These are phyloP conservation scores for Pristionchus mayeri DNA, from an alignment of 2,888 invertebrate species.

Conservation along the genomic window DNA sequence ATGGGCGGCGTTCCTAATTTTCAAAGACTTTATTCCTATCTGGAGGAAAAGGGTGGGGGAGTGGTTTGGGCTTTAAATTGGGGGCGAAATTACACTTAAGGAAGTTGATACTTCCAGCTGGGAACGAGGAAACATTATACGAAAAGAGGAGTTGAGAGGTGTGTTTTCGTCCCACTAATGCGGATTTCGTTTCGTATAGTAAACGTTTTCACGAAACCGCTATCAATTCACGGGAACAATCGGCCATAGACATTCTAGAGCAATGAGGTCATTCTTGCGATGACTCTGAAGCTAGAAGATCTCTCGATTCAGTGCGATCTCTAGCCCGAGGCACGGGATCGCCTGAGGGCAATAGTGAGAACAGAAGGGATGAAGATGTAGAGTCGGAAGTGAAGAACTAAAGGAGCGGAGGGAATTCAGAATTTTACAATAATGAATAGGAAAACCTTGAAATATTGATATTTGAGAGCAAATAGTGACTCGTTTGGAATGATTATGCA, in stretches of 20 bases:
- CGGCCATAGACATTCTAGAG: no score
- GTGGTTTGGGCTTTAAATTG: neutral
- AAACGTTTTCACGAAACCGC: neutral
- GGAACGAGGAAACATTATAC: slow-evolving; percentile 26
- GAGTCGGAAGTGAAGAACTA: slow-evolving; percentile 22
- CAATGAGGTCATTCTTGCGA: neutral
- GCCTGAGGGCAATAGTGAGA: slow-evolving; percentile 18
- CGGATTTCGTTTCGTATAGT: slow-evolving; percentile 18
- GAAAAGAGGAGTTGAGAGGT: slow-evolving; percentile 8
- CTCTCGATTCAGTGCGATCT: neutral
- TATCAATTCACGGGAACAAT: no score
- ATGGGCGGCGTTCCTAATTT: neutral
- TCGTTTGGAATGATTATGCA: no score
- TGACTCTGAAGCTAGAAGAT: neutral
- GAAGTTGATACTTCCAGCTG: neutral
- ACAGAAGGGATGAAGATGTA: neutral
- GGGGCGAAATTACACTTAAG: neutral
- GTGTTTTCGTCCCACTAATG: slow-evolving; percentile 10
- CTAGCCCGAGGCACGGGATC: neutral
- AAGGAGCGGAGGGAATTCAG: neutral
- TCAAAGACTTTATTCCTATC: neutral
- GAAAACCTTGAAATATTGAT: no score
- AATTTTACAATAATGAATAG: no score
- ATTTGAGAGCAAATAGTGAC: no score
- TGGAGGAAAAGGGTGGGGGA: neutral